Conservation (phyloP, 1,140 invertebrate species). For the Brachionus paranguensis region DNA sequence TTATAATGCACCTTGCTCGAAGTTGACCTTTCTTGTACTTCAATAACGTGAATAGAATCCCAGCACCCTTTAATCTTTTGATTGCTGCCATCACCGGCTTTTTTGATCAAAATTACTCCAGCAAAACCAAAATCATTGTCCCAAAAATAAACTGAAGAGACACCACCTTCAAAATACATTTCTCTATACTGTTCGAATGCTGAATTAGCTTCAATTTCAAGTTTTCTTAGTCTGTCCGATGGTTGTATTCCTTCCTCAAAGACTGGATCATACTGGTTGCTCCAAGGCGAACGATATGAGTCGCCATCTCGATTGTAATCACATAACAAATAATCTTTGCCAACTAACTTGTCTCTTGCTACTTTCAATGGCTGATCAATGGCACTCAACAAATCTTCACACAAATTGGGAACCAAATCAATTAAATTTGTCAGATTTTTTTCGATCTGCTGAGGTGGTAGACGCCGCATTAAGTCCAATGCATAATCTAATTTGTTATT, state of each 20-base stretch:
- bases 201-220: constrained; percentile 95
- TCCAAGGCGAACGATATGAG: constrained; percentile 98
- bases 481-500: constrained; percentile 58
- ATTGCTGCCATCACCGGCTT: constrained; percentile 86
- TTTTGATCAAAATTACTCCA: constrained; percentile 97
- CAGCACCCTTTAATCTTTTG: constrained; percentile 91
- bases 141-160: constrained; percentile 98
- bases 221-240: constrained; percentile 83
- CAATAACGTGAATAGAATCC: constrained; percentile 99
- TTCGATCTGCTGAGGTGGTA: constrained; percentile 94
- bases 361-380: constrained; percentile 98
- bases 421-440: constrained; percentile 38
- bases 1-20: constrained; percentile 88
- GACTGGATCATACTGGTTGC: constrained; percentile 93
- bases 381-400: constrained; percentile 91
- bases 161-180: constrained; percentile 97
- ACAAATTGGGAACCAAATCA: constrained; percentile 72
- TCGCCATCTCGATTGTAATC: constrained; percentile 99
- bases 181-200: constrained; percentile 98
- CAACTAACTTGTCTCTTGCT: constrained; percentile 76
- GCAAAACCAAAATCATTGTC: constrained; percentile 93
- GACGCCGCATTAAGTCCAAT: constrained; percentile 90
- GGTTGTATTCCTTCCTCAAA: constrained; percentile 97
- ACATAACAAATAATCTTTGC: constrained; percentile 94
- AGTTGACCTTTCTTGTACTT: constrained; percentile 67